These are phyloP conservation scores for Phytoseiulus persimilis DNA, from an alignment of 2,888 invertebrate species.

Conservation along the genomic window DNA sequence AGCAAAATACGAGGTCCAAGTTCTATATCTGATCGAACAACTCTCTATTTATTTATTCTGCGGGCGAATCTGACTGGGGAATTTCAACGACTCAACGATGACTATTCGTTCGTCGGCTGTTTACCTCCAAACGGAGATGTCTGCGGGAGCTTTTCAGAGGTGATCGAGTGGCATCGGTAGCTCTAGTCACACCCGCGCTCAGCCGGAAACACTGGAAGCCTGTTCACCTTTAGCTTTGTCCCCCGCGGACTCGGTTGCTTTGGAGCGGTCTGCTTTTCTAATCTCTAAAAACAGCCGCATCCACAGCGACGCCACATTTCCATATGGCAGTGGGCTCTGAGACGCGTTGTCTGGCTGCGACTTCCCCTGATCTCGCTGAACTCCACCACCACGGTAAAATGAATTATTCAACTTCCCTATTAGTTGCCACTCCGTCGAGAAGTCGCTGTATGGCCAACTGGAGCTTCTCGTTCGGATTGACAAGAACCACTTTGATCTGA, in stretches of 20 bases:
- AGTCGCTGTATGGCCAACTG: too few species aligned
- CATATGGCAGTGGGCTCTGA: not conserved
- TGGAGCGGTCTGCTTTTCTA: not conserved
- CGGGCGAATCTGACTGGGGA: not conserved
- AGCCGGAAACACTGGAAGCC: not conserved
- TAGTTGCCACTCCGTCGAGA: too few species aligned
- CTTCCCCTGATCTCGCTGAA: not conserved
- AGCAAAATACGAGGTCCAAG: not conserved
- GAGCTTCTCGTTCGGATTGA: too few species aligned
- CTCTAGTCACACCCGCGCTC: not conserved
- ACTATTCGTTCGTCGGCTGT: not conserved
- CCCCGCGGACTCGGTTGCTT: not conserved
- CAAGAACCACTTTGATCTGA: not conserved
- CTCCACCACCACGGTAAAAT: too few species aligned
- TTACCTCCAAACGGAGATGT: not conserved
- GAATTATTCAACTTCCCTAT: too few species aligned
- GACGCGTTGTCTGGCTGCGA: not conserved
- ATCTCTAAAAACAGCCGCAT: not conserved
- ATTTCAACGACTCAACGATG: not conserved
- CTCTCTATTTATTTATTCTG: not conserved
- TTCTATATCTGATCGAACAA: not conserved
- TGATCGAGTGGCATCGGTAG: not conserved
- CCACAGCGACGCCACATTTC: not conserved
- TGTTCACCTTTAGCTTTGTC: not conserved
- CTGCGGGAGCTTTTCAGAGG: not conserved